Percentiles rank a stretch among this genome's conserved stretches.
Evolutionary conservation across 2,113 vertebrate genomes (phyloP).

Genomic region (Todiramphus chloris): DNA sequence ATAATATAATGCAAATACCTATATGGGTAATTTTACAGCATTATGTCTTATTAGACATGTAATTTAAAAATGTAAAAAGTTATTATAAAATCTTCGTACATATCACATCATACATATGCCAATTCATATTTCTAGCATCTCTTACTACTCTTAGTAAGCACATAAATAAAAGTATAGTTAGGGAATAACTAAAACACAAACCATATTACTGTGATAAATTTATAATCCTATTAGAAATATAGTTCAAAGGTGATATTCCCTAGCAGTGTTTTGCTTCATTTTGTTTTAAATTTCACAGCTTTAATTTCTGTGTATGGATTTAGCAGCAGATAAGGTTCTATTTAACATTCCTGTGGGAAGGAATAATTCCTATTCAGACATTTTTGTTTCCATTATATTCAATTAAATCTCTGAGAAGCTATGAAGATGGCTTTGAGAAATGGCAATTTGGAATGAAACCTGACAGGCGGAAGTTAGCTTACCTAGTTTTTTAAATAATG

Average conservation of each 20-base stretch:
- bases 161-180: neutral
- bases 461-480: neutral
- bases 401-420: neutral
- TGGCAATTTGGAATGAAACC: neutral
- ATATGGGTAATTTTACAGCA: neutral
- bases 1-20: neutral
- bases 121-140: neutral
- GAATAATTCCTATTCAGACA: neutral
- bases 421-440: neutral
- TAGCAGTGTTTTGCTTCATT: neutral
- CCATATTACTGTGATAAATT: neutral
- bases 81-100: neutral
- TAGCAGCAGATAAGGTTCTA: neutral
- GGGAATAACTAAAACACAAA: neutral
- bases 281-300: neutral
- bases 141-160: neutral
- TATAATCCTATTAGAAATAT: neutral
- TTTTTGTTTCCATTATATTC: neutral
- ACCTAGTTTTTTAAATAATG: neutral
- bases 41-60: neutral
- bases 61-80: neutral
- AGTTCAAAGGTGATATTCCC: neutral
- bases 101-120: neutral
- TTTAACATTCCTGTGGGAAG: neutral
- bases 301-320: neutral